A percentile compares a stretch with the other conserved stretches of the same genome.
phyloP scores from a whole-genome alignment of 2,888 invertebrate genomes.

The Acleris literana region DNA sequence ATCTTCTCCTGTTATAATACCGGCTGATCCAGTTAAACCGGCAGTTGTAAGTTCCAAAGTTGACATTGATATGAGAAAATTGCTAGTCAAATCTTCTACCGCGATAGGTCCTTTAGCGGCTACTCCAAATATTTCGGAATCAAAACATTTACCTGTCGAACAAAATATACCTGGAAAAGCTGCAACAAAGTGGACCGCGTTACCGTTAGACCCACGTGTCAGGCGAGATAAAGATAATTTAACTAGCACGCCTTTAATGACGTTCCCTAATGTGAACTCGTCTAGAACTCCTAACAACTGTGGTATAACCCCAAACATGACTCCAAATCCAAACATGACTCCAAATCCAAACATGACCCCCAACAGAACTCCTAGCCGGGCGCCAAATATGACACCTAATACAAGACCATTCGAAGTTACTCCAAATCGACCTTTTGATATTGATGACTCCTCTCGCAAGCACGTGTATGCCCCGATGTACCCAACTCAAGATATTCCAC shows the following conservation, averaged over 20 bases:
- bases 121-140: constrained; percentile 12
- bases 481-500: constrained; percentile 50
- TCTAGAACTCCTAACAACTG: constrained; percentile 34
- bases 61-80: constrained; percentile 71
- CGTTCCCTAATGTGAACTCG: constrained; percentile 42
- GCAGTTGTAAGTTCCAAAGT: constrained; percentile 45
- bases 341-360: constrained; percentile 43
- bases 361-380: constrained; percentile 39
- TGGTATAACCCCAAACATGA: constrained; percentile 37
- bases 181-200: constrained; percentile 36
- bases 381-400: constrained; percentile 46
- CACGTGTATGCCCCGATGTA: constrained; percentile 69
- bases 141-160: constrained; percentile 24
- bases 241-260: constrained; percentile 8
- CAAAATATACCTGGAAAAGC: constrained; percentile 43
- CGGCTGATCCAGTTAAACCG: constrained; percentile 64
- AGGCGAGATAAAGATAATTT: constrained; percentile 51
- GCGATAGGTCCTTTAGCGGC: constrained; percentile 16
- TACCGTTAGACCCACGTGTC: constrained; percentile 58
- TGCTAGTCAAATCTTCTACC: constrained; percentile 46
- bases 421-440: constrained; percentile 55
- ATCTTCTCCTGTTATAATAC: constrained; percentile 69
- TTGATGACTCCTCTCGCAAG: constrained; percentile 52
- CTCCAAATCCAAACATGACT: constrained; percentile 32
- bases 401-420: constrained; percentile 58